Evolutionary conservation across 2,888 invertebrate species (phyloP), one percentile per base, ranked within the genome.

Genomic region (Phortica magna): DNA sequence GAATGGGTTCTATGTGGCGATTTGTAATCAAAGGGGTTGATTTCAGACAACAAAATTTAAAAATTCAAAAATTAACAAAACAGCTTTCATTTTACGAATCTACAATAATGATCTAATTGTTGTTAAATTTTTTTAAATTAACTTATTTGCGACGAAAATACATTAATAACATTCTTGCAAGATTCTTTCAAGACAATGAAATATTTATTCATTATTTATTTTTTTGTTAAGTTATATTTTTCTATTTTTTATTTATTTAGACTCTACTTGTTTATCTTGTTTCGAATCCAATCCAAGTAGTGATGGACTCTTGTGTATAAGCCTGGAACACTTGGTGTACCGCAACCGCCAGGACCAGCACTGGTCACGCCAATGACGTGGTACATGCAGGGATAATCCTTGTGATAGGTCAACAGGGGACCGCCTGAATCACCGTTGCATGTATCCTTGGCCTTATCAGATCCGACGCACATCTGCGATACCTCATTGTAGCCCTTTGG

Each of bases 371-470:
- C 90, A 75, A 88, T 80, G 0, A 89, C 83, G 39, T 83, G 82
- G 67, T 87, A 88, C 88, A 90, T 88, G 73, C 90, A 90, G 0
- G 88, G 84, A 81, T 82, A 90, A 0, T 88, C 77, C 39, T 75
- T 22, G 43, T 90, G 89, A 64, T 84, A 85, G 0, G 80, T 79
- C 7, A 90, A 65, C n/a, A 90, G 74, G 1, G 90, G 90, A 0
- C 90, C 89, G 0, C 90, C 90, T 0, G 90, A 90, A 78, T 90
- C 90, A 4, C 90, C 90, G 19, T 83, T 84, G 79, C 90, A 90
- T 12, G 90, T 89, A 42, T 90, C 88, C 77, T 80, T 89, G n/a
- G 67, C 43, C 17, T 84, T 80, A 57, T 73, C 76, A 4, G 89
- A 88, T 0, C 89, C 89, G 7, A 89, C 85, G 76, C 90, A 89